phyloP scores from a whole-genome alignment of 92 coral and sea anemone genomes.

The Bergia puertoricense region DNA sequence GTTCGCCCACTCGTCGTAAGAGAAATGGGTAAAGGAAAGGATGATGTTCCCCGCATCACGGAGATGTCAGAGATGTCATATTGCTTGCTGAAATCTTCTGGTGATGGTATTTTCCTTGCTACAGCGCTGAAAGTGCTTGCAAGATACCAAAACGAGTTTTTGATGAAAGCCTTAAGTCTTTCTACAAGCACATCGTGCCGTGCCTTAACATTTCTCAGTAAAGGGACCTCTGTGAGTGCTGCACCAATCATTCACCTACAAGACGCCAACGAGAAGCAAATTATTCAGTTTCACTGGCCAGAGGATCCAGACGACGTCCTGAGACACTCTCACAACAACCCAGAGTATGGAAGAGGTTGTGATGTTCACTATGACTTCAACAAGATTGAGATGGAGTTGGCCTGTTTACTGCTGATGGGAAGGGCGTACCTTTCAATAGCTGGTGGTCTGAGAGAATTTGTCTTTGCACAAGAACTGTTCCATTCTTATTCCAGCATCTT shows the following conservation, averaged over 20 bases:
- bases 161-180: constrained; percentile 27
- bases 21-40: constrained; percentile 29
- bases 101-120: constrained; percentile 27
- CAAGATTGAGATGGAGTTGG: constrained; percentile 27
- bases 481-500: constrained; percentile 16
- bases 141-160: constrained; percentile 42
- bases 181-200: constrained; percentile 23
- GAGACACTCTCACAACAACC: constrained; percentile 39
- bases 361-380: constrained; percentile 22
- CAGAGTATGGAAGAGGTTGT: constrained; percentile 46
- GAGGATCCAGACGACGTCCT: constrained; percentile 38
- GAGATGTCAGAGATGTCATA: constrained; percentile 30
- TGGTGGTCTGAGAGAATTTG: constrained; percentile 8
- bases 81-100: constrained; percentile 40
- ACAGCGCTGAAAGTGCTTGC: constrained; percentile 44
- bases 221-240: constrained; percentile 13
- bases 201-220: constrained; percentile 43
- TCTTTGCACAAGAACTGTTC: constrained; percentile 13
- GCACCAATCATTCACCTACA: constrained; percentile 27
- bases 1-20: constrained; percentile 31
- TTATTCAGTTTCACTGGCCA: constrained; percentile 42
- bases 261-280: constrained; percentile 39
- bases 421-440: constrained; percentile 7
- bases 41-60: constrained; percentile 32
- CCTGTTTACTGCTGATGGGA: background rate